These are phyloP conservation scores for Typhlichthys eigenmanni DNA, from an alignment of 2,797 vertebrate species.

Conservation along the genomic window DNA sequence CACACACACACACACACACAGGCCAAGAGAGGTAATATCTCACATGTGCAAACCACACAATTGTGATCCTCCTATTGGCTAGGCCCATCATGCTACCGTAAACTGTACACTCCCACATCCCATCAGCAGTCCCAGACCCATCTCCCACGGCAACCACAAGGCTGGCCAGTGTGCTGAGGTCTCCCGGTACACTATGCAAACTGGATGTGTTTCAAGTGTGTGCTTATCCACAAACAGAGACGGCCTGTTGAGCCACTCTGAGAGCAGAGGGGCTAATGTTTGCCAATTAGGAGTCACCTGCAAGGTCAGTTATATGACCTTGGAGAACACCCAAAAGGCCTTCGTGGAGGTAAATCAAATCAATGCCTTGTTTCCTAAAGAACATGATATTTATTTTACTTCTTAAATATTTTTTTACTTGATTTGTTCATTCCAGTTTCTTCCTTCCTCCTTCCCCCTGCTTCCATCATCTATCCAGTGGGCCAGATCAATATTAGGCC, in stretches of 20 bases:
- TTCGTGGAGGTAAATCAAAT: background rate
- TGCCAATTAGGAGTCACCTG: constrained; percentile 33
- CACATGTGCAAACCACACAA: constrained; percentile 34
- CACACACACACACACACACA: constrained; percentile 16
- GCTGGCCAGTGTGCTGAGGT: constrained; percentile 42
- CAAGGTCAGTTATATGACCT: constrained; percentile 30
- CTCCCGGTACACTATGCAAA: constrained; percentile 42
- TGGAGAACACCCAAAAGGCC: constrained; percentile 14
- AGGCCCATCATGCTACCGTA: constrained; percentile 56
- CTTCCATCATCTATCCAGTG: constrained; percentile 1
- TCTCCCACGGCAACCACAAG: constrained; percentile 54
- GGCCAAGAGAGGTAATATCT: constrained; percentile 13
- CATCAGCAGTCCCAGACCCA: constrained; percentile 32
- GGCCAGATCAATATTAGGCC: background rate
- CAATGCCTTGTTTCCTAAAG: constrained; percentile 6
- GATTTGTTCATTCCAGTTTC: background rate
- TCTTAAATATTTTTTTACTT: background rate
- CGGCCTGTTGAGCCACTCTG: constrained; percentile 33
- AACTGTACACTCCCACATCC: constrained; percentile 56
- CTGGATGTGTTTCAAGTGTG: constrained; percentile 59
- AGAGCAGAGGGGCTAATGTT: constrained; percentile 44
- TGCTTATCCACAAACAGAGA: constrained; percentile 17
- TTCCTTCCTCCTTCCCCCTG: too few species aligned
- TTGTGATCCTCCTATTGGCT: constrained; percentile 38
- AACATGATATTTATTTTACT: background rate